A percentile compares a stretch with the other conserved stretches of the same genome.
phyloP scores from a whole-genome alignment of 2,888 invertebrate species.

The Seladonia tumulorum region DNA sequence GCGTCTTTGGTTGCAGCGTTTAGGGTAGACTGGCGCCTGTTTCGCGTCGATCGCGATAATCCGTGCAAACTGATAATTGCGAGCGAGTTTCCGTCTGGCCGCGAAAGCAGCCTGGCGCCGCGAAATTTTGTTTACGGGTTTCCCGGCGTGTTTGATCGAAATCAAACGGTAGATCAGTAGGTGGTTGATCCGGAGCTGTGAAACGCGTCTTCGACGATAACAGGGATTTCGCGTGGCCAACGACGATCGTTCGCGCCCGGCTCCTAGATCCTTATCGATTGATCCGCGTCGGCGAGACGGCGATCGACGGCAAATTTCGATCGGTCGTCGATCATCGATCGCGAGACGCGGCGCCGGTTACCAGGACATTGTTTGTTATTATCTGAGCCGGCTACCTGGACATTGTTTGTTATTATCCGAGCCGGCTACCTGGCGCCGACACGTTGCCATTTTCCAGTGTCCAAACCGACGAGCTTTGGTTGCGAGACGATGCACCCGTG shows the following conservation, averaged over 20 bases:
- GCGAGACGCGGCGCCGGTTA: neutral
- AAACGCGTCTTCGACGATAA: constrained; percentile 31
- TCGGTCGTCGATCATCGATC: constrained; percentile 2
- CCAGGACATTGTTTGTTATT: constrained; percentile 32
- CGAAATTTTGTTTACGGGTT: constrained; percentile 37
- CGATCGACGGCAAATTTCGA: constrained; percentile 34
- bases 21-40: neutral
- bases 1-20: neutral
- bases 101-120: constrained; percentile 27
- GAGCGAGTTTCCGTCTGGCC: neutral
- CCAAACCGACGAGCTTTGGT: neutral
- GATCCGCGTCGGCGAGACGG: constrained; percentile 39
- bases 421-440: constrained; percentile 40
- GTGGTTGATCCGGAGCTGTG: neutral
- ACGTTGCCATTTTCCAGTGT: constrained; percentile 35
- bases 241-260: neutral
- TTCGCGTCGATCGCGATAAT: neutral
- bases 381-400: constrained; percentile 30
- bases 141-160: constrained; percentile 9
- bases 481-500: neutral
- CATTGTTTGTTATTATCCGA: constrained; percentile 39
- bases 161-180: too few species aligned
- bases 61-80: neutral
- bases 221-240: constrained; percentile 5
- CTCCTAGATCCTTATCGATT: constrained; percentile 41